These are phyloP conservation scores for Spheniscus humboldti DNA, from an alignment of 2,797 vertebrate genomes.

Conservation along the genomic window DNA sequence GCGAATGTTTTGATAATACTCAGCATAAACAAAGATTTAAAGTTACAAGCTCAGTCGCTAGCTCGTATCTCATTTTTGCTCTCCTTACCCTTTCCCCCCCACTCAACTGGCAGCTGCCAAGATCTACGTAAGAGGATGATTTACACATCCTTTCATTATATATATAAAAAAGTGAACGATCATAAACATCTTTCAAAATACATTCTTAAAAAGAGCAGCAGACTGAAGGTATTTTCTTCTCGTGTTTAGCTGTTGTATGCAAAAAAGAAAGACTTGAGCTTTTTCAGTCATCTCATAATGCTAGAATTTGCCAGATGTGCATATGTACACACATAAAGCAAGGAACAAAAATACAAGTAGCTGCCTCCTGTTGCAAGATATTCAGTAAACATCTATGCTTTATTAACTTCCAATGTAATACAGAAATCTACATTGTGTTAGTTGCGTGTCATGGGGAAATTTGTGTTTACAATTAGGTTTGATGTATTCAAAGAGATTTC, in stretches of 20 bases:
- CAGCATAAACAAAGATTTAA: neutral
- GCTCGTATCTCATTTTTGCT: neutral
- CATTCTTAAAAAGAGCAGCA: neutral
- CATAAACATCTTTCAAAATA: neutral
- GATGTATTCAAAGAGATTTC: slow-evolving; percentile 15
- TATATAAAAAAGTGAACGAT: neutral
- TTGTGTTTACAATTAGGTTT: neutral
- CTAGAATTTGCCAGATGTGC: neutral
- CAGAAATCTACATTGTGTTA: neutral
- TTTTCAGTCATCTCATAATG: neutral
- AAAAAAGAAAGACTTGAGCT: neutral
- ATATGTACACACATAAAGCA: neutral
- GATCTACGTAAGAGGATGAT: neutral
- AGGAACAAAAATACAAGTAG: neutral
- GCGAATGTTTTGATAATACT: neutral
- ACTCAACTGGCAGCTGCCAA: neutral
- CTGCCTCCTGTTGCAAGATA: neutral
- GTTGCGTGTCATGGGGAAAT: neutral
- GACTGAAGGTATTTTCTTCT: neutral
- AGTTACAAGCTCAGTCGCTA: neutral
- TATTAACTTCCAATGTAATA: neutral
- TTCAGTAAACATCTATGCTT: neutral
- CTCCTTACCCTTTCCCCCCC: neutral
- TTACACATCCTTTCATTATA: neutral
- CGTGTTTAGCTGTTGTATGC: neutral